phyloP scores from a whole-genome alignment of 2,888 invertebrate species.

The Aspidapion aeneum region DNA sequence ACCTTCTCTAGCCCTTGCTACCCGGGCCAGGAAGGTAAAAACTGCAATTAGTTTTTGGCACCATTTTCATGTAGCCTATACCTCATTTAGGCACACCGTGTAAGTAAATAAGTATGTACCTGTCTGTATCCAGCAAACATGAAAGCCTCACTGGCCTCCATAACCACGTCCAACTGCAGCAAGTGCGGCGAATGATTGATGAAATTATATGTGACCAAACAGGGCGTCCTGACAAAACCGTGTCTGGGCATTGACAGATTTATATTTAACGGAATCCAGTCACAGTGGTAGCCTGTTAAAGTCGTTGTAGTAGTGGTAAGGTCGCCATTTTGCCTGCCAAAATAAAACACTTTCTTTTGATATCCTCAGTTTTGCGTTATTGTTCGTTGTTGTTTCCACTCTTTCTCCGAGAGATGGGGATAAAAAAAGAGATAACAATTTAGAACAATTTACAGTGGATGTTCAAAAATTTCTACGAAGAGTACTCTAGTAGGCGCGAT shows the following conservation, averaged over 20 bases:
- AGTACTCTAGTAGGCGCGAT: too few species aligned
- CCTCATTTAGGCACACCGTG: too few species aligned
- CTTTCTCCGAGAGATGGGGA: too few species aligned
- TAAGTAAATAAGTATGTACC: too few species aligned
- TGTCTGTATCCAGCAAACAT: slow-evolving; percentile 96
- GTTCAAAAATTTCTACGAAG: neutral
- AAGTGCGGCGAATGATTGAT: slow-evolving; percentile 69
- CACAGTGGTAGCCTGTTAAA: slow-evolving; percentile 52
- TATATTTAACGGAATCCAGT: slow-evolving; percentile 59
- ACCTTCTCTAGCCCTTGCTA: too few species aligned
- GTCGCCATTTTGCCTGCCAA: slow-evolving; percentile 37
- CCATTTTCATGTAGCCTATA: too few species aligned
- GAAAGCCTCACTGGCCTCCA: slow-evolving; percentile 86
- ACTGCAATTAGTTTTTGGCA: too few species aligned
- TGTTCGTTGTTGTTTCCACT: too few species aligned
- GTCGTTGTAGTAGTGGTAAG: slow-evolving; percentile 36
- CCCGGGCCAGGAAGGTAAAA: too few species aligned
- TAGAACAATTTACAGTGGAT: neutral
- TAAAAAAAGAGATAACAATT: too few species aligned
- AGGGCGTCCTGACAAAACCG: slow-evolving; percentile 68
- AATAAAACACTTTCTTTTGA: too few species aligned
- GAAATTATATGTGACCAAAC: slow-evolving; percentile 67
- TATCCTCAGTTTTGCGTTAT: too few species aligned
- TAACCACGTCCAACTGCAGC: slow-evolving; percentile 67
- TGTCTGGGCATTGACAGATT: slow-evolving; percentile 66